Percentiles rank a stretch among this genome's conserved stretches.
phyloP scores from a whole-genome alignment of 1,140 invertebrate genomes.

The Cecropterus lyciades region DNA sequence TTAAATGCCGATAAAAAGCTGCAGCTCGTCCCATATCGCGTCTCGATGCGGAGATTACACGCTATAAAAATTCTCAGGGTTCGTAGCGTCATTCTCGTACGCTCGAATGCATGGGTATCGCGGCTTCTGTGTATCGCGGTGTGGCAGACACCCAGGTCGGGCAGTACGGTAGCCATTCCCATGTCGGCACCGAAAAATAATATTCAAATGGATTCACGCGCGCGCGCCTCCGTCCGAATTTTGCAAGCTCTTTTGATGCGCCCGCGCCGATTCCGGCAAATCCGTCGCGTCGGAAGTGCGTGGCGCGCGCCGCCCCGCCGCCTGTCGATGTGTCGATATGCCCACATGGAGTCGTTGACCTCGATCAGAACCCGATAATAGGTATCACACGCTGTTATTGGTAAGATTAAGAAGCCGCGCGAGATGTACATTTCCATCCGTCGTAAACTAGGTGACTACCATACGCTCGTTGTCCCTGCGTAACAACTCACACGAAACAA shows the following conservation, averaged over 20 bases:
- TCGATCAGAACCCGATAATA: slow-evolving; percentile 69
- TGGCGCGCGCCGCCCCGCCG: slow-evolving; percentile 66
- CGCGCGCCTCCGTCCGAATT: slow-evolving; percentile 79
- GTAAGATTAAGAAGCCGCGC: slow-evolving; percentile 63
- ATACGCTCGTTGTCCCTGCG: not conserved
- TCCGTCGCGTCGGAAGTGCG: slow-evolving; percentile 82
- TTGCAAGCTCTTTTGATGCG: slow-evolving; percentile 79
- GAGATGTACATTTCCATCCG: slow-evolving; percentile 37
- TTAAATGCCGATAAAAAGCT: slow-evolving; percentile 56
- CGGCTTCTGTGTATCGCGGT: slow-evolving; percentile 19
- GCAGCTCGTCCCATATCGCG: slow-evolving; percentile 47
- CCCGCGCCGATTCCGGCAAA: slow-evolving; percentile 82
- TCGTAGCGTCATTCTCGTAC: slow-evolving; percentile 11
- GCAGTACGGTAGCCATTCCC: slow-evolving; percentile 59
- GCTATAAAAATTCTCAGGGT: slow-evolving; percentile 65
- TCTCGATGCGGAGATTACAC: slow-evolving; percentile 65
- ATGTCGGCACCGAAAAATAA: slow-evolving; percentile 76
- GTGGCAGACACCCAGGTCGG: slow-evolving; percentile 39
- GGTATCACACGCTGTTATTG: slow-evolving; percentile 61
- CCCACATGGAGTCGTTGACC: slow-evolving; percentile 71
- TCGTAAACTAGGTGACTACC: not conserved
- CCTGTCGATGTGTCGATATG: slow-evolving; percentile 73
- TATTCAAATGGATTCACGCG: slow-evolving; percentile 83
- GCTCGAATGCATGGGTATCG: slow-evolving; percentile 5
- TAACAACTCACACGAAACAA: not conserved